Evolutionary conservation across 2,113 vertebrate species (phyloP).

Genomic region (Dolichotis patagonum): DNA sequence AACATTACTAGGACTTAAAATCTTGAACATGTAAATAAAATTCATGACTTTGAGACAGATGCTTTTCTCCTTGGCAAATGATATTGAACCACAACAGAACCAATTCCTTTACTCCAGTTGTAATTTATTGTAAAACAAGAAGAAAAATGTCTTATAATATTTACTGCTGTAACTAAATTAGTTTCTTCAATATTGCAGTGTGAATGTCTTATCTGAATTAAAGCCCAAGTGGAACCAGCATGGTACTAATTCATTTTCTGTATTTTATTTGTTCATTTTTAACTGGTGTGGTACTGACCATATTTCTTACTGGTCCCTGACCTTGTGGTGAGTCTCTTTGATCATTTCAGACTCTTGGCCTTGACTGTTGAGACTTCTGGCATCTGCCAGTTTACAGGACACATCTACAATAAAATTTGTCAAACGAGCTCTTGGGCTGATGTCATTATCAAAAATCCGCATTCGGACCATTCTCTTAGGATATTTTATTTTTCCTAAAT

Average conservation of each 20-base stretch:
- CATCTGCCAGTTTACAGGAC: background rate
- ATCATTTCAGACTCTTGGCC: background rate
- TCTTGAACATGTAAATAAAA: background rate
- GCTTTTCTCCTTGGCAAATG: background rate
- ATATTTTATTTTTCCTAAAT: constrained; percentile 34
- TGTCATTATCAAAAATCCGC: background rate
- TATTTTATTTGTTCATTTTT: background rate
- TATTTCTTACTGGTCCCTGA: background rate
- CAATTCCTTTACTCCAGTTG: background rate
- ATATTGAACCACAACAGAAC: background rate
- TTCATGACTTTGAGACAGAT: background rate
- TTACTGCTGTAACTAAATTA: background rate
- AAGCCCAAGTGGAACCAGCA: background rate
- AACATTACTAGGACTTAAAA: background rate
- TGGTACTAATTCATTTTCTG: background rate
- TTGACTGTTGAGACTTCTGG: background rate
- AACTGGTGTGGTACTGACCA: background rate
- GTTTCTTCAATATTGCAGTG: background rate
- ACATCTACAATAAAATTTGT: background rate
- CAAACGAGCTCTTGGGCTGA: background rate
- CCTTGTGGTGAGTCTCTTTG: background rate
- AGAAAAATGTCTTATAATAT: background rate
- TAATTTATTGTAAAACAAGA: constrained; percentile 10
- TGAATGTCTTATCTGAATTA: background rate
- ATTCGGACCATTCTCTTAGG: background rate